Evolutionary conservation across 2,888 invertebrate genomes (phyloP).

Genomic region (Apodemia duryi): DNA sequence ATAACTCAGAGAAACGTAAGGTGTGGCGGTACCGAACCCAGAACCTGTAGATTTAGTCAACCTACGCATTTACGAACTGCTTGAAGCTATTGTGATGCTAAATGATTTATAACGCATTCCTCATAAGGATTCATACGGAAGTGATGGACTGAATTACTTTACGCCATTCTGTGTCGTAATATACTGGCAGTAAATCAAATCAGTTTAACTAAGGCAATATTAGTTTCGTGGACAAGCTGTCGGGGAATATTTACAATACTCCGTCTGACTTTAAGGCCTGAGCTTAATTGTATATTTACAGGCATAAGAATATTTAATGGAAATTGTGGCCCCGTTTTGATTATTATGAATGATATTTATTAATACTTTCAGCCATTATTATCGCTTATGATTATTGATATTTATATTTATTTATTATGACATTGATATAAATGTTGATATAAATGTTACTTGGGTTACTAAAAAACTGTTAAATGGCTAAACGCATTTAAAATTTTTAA

Average conservation of each 20-base stretch:
- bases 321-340: neutral
- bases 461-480: no score
- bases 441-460: no score
- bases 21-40: neutral
- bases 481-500: no score
- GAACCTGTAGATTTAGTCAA: conserved; percentile 5
- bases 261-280: neutral
- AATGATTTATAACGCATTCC: conserved; percentile 4
- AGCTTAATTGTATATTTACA: conserved; percentile 6
- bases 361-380: no score
- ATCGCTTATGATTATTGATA: no score
- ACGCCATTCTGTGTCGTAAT: neutral
- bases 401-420: no score
- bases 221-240: conserved; percentile 8
- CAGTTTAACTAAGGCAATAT: conserved; percentile 2
- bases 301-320: conserved; percentile 1
- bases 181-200: conserved; percentile 3
- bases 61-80: conserved; percentile 8
- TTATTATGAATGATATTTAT: no score
- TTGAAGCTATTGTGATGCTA: conserved; percentile 4
- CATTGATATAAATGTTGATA: no score
- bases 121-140: conserved; percentile 13
- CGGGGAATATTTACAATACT: conserved; percentile 3
- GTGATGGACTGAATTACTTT: conserved; percentile 12
- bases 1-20: conserved; percentile 3